Conservation (phyloP, 2,113 vertebrate species). For the Apteryx mantelli region DNA sequence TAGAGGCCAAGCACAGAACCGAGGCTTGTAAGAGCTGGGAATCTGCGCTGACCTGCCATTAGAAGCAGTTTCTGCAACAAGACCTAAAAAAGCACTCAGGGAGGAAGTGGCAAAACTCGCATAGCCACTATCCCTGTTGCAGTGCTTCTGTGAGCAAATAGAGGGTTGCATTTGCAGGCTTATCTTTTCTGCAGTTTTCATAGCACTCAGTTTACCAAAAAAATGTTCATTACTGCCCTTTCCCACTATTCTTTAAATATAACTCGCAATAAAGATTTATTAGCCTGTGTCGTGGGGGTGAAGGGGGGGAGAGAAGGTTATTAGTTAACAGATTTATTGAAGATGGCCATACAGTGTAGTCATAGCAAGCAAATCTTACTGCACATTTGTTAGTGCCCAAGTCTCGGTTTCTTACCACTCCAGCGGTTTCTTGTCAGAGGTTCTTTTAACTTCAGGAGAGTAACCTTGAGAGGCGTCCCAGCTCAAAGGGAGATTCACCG, state of each 20-base stretch:
- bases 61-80: conserved; percentile 8
- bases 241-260: not conserved
- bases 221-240: not conserved
- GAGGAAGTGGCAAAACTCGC: not conserved
- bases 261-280: not conserved
- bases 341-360: too few relatives aligned
- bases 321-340: too few relatives aligned
- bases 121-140: not conserved
- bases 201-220: not conserved
- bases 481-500: too few relatives aligned
- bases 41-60: not conserved
- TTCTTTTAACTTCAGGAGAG: too few relatives aligned
- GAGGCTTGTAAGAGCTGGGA: not conserved
- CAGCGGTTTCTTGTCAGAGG: too few relatives aligned
- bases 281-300: not conserved
- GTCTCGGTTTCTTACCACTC: too few relatives aligned
- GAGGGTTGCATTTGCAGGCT: not conserved
- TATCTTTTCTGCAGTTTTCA: not conserved
- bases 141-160: not conserved
- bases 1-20: not conserved
- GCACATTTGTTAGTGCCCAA: too few relatives aligned
- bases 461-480: too few relatives aligned
- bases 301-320: too few relatives aligned
- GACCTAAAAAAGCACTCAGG: not conserved
- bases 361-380: too few relatives aligned